Conservation (phyloP, 2,797 vertebrate genomes). For the Syngnathus rostellatus region DNA sequence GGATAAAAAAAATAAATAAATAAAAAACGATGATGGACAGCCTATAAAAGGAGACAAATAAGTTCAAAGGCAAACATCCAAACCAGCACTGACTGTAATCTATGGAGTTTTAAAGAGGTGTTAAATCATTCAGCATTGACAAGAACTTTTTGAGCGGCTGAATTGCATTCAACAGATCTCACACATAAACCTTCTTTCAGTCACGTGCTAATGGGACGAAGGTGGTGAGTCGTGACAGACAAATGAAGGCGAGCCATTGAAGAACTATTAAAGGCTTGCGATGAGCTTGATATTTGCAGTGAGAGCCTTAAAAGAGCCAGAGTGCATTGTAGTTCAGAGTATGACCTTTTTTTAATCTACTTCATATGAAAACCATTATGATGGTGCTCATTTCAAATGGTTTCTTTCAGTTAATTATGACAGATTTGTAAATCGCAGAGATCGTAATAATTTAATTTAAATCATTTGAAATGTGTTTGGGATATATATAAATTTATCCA, state of each 20-base stretch:
- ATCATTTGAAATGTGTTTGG: no score
- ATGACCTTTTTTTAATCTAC: not conserved
- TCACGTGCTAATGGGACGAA: slow-evolving; percentile 6
- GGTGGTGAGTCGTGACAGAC: slow-evolving; percentile 14
- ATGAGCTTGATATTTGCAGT: slow-evolving; percentile 6
- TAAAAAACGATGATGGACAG: slow-evolving; percentile 16
- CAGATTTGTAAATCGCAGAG: not conserved
- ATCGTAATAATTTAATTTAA: no score
- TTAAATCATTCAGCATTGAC: slow-evolving; percentile 12
- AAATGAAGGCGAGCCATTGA: not conserved
- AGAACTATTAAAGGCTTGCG: slow-evolving; percentile 3
- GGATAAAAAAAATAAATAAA: slow-evolving; percentile 23
- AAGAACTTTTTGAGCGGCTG: slow-evolving; percentile 8
- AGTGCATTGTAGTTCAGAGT: not conserved
- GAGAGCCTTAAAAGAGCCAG: slow-evolving; percentile 1
- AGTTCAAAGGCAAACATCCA: slow-evolving; percentile 26
- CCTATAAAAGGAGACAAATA: slow-evolving; percentile 28
- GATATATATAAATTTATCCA: not conserved
- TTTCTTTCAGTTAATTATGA: not conserved
- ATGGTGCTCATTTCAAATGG: not conserved
- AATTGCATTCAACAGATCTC: slow-evolving; percentile 4
- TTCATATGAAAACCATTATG: not conserved
- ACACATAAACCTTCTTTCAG: slow-evolving; percentile 10
- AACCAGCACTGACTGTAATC: slow-evolving; percentile 33
- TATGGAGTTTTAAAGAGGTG: slow-evolving; percentile 15